phyloP scores from a whole-genome alignment of 2,113 vertebrate species.

The Butastur rufipennis region DNA sequence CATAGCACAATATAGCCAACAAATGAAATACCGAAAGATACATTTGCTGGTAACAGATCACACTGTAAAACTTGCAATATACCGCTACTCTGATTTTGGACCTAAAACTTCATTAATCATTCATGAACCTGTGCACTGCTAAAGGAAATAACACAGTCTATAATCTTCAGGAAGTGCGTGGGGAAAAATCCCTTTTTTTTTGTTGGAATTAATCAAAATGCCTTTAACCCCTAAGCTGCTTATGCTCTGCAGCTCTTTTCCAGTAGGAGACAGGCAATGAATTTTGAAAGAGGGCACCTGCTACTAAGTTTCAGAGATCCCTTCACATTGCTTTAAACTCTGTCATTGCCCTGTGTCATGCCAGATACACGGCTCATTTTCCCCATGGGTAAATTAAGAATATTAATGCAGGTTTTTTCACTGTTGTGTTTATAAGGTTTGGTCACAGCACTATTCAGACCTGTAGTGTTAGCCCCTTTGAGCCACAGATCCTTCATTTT shows the following conservation, averaged over 20 bases:
- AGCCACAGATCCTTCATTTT: neutral
- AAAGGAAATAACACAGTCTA: neutral
- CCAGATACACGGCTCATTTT: neutral
- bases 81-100: constrained; percentile 40
- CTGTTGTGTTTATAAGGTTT: neutral
- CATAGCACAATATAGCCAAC: constrained; percentile 8
- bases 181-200: neutral
- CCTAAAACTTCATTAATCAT: constrained; percentile 54
- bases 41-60: constrained; percentile 34
- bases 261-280: neutral
- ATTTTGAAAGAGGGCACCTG: neutral
- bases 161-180: neutral
- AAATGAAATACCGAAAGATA: constrained; percentile 22
- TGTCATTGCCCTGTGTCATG: neutral
- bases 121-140: constrained; percentile 29
- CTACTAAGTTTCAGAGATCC: neutral
- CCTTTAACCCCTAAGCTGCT: neutral
- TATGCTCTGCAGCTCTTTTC: neutral
- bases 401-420: neutral
- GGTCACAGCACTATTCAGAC: neutral
- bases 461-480: neutral
- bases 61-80: constrained; percentile 10
- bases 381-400: neutral
- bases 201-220: constrained; percentile 1
- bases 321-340: neutral